Percentiles rank a stretch among this genome's conserved stretches.
Conservation (phyloP, 1,140 invertebrate genomes). For the Elysia chlorotica region DNA sequence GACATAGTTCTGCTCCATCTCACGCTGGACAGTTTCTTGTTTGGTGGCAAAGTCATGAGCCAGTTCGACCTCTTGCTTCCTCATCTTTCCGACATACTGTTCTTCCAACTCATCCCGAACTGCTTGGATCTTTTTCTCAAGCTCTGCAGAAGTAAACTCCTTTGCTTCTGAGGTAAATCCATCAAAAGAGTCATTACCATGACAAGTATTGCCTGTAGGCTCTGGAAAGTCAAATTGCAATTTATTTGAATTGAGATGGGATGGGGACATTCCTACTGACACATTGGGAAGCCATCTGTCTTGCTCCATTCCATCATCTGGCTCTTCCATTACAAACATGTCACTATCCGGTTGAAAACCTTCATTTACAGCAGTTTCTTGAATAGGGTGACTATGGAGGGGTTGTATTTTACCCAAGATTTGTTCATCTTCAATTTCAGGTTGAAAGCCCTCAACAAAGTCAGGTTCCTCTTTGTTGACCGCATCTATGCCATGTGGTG, state of each 20-base stretch:
- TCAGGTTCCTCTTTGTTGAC: conserved; percentile 1
- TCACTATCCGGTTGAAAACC: conserved; percentile 20
- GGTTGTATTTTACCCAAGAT: not conserved
- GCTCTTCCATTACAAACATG: not conserved
- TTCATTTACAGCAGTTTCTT: conserved; percentile 5
- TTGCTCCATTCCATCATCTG: not conserved
- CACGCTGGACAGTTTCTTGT: conserved; percentile 29
- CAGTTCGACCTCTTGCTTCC: conserved; percentile 25
- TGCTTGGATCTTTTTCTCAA: conserved; percentile 20
- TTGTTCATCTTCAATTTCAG: conserved; percentile 11
- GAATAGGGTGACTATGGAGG: conserved; percentile 5
- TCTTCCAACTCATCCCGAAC: conserved; percentile 40
- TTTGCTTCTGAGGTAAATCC: no score
- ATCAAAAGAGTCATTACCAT: no score
- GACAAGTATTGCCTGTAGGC: no score
- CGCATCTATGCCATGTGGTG: not conserved
- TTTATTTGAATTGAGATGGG: not conserved
- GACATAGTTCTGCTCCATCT: conserved; percentile 38
- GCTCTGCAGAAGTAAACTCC: no score
- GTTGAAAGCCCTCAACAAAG: conserved; percentile 19
- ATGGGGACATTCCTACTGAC: conserved; percentile 13
- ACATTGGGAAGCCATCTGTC: conserved; percentile 6
- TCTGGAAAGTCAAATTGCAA: no score
- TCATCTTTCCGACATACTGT: conserved; percentile 25
- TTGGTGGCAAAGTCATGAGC: conserved; percentile 26